A percentile compares a stretch with the other conserved stretches of the same genome.
phyloP scores from a whole-genome alignment of 2,888 invertebrate species.

The Dendrolimus pini region DNA sequence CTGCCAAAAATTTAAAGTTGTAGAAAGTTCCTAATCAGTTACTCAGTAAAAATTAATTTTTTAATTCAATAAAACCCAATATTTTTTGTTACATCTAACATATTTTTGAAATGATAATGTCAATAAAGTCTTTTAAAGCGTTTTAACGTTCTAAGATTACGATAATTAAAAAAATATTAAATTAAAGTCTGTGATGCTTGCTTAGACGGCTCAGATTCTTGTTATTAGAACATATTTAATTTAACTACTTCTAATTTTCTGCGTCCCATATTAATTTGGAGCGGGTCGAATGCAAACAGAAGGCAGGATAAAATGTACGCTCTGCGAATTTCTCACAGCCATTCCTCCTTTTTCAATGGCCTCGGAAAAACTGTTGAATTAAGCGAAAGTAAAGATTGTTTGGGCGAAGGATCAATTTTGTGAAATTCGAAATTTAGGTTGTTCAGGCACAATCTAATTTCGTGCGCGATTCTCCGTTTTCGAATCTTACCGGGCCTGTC shows the following conservation, averaged over 20 bases:
- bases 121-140: no score
- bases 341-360: conserved; percentile 30
- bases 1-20: no score
- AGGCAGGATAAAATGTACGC: conserved; percentile 27
- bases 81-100: no score
- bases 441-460: conserved; percentile 28
- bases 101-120: no score
- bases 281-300: conserved; percentile 35
- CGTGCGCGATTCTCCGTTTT: conserved; percentile 17
- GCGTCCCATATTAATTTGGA: conserved; percentile 45
- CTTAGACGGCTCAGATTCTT: not conserved
- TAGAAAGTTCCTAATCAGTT: no score
- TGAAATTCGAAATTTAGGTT: conserved; percentile 29
- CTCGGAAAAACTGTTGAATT: conserved; percentile 41
- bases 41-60: no score
- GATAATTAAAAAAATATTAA: no score
- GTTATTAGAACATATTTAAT: conserved; percentile 23
- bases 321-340: conserved; percentile 24
- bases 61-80: no score
- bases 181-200: not conserved
- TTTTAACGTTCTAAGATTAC: no score
- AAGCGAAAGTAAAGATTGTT: conserved; percentile 44
- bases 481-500: conserved; percentile 12
- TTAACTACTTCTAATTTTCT: conserved; percentile 27
- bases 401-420: conserved; percentile 39